A percentile compares a stretch with the other conserved stretches of the same genome.
Conservation (phyloP, 2,888 invertebrate genomes). For the Acronicta leporina region DNA sequence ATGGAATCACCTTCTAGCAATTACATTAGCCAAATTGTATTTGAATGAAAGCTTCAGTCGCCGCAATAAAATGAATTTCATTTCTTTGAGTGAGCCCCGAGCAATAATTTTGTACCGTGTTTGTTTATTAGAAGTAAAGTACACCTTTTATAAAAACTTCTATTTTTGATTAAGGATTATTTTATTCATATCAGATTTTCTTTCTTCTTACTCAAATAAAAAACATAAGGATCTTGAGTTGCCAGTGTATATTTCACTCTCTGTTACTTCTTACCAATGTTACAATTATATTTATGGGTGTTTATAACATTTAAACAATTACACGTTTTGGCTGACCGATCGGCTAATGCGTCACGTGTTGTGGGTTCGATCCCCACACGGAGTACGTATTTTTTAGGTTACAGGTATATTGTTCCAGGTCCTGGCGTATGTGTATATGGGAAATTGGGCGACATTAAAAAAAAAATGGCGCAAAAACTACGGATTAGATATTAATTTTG, state of each 20-base stretch:
- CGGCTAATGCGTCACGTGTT: too few species aligned
- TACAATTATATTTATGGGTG: too few species aligned
- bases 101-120: slow-evolving; percentile 64
- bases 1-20: slow-evolving; percentile 74
- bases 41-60: slow-evolving; percentile 73
- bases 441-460: too few species aligned
- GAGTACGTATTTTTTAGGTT: too few species aligned
- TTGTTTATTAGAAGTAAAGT: slow-evolving; percentile 63
- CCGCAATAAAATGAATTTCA: slow-evolving; percentile 80
- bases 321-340: too few species aligned
- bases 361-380: too few species aligned
- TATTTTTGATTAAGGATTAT: slow-evolving; percentile 48
- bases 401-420: too few species aligned
- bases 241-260: neutral
- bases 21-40: slow-evolving; percentile 83
- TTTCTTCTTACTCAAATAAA: slow-evolving; percentile 24
- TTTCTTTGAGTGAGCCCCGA: slow-evolving; percentile 74
- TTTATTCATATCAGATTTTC: slow-evolving; percentile 14
- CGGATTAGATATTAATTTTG: too few species aligned
- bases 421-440: too few species aligned
- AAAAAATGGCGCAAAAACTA: too few species aligned
- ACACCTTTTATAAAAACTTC: slow-evolving; percentile 44
- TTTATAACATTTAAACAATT: too few species aligned
- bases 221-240: neutral
- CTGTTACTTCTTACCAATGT: too few species aligned